A percentile compares a stretch with the other conserved stretches of the same genome.
phyloP scores from a whole-genome alignment of 2,888 invertebrate species.

The Thyatira batis region DNA sequence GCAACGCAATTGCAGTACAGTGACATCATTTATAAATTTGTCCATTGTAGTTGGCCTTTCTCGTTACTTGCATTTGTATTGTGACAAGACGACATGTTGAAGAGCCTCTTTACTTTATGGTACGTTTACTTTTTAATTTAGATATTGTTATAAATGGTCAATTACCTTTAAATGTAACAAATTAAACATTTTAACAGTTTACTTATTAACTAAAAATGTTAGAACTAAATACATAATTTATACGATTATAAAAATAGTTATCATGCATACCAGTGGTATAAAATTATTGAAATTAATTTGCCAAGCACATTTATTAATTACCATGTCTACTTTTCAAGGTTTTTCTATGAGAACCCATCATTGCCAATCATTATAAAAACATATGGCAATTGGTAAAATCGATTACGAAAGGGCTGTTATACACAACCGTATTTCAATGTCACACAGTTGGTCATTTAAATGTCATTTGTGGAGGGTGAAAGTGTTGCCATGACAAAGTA shows the following conservation, averaged over 20 bases:
- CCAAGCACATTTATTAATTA: not conserved
- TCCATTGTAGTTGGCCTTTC: not conserved
- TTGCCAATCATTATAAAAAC: not conserved
- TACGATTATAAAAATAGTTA: too few species aligned
- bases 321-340: not conserved
- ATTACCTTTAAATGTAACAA: not conserved
- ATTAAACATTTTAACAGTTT: too few species aligned
- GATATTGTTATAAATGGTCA: too few species aligned
- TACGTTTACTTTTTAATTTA: not conserved
- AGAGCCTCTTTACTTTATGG: too few species aligned
- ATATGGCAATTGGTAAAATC: not conserved
- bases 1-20: conserved; percentile 1
- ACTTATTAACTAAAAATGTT: too few species aligned
- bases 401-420: conserved; percentile 11
- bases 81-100: not conserved
- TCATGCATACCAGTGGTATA: too few species aligned
- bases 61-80: not conserved
- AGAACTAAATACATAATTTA: too few species aligned
- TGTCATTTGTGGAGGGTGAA: conserved; percentile 52
- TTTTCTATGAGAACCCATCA: not conserved
- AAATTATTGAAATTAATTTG: not conserved
- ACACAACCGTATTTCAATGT: conserved; percentile 38
- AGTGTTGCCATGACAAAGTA: conserved; percentile 57
- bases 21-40: not conserved
- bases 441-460: conserved; percentile 51